phyloP scores from a whole-genome alignment of 2,888 invertebrate genomes.

The Copidosoma aretas region DNA sequence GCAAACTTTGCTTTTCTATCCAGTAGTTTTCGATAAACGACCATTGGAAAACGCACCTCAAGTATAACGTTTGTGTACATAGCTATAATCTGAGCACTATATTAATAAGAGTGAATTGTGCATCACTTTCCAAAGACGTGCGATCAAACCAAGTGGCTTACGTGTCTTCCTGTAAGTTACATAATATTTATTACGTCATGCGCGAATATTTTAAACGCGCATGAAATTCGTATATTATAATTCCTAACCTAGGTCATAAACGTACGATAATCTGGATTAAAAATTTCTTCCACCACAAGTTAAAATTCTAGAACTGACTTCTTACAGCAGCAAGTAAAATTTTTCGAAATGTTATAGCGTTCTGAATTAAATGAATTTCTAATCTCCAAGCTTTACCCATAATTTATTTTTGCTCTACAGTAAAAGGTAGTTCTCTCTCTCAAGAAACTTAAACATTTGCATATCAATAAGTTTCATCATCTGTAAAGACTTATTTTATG shows the following conservation, averaged over 20 bases:
- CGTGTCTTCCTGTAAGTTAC: slow-evolving; percentile 64
- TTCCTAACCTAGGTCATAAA: slow-evolving; percentile 70
- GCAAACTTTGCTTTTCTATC: slow-evolving; percentile 88
- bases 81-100: slow-evolving; percentile 91
- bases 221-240: not conserved
- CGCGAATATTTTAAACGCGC: too few relatives aligned
- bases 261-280: slow-evolving; percentile 95
- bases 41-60: slow-evolving; percentile 94
- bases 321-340: too few relatives aligned
- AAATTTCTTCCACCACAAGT: slow-evolving; percentile 89
- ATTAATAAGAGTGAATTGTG: slow-evolving; percentile 92
- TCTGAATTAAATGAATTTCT: too few relatives aligned
- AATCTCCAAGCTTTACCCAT: too few relatives aligned
- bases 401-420: too few relatives aligned
- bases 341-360: too few relatives aligned
- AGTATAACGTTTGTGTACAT: slow-evolving; percentile 96
- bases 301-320: too few relatives aligned
- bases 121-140: slow-evolving; percentile 91
- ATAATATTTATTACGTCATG: slow-evolving; percentile 11
- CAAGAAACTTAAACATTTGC: too few relatives aligned
- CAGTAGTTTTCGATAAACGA: slow-evolving; percentile 91
- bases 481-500: too few relatives aligned
- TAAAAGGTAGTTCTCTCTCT: too few relatives aligned
- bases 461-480: too few relatives aligned
- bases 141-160: slow-evolving; percentile 86